phyloP scores from a whole-genome alignment of 2,797 vertebrate species.

The Octomys mimax region DNA sequence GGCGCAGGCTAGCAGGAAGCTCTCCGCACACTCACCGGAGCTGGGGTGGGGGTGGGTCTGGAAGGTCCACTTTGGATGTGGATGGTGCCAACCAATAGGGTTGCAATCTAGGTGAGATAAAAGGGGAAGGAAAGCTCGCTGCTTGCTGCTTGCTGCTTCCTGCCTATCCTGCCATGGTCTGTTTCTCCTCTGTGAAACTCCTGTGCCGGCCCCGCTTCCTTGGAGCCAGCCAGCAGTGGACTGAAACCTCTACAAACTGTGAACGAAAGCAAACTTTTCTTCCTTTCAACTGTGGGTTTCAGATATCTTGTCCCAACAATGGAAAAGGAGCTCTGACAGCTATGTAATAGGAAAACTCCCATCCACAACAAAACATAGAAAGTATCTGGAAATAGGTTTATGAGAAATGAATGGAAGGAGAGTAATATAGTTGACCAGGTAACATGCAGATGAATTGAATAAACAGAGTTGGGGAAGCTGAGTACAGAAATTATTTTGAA shows the following conservation, averaged over 20 bases:
- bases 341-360: background rate
- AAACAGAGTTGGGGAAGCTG: background rate
- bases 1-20: too few species aligned
- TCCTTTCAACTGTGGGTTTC: background rate
- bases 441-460: background rate
- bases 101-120: background rate
- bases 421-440: background rate
- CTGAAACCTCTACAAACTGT: background rate
- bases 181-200: background rate
- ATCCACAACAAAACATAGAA: background rate
- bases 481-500: background rate
- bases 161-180: background rate
- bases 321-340: background rate
- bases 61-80: background rate
- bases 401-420: constrained; percentile 10
- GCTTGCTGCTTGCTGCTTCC: background rate
- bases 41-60: too few species aligned
- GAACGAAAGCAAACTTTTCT: background rate
- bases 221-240: background rate
- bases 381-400: background rate
- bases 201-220: background rate
- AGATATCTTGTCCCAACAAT: background rate
- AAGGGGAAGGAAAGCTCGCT: background rate
- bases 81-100: background rate
- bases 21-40: too few species aligned